Base-by-base conservation (phyloP, 2,888 invertebrate genomes). In the Perithous albicinctus region DNA sequence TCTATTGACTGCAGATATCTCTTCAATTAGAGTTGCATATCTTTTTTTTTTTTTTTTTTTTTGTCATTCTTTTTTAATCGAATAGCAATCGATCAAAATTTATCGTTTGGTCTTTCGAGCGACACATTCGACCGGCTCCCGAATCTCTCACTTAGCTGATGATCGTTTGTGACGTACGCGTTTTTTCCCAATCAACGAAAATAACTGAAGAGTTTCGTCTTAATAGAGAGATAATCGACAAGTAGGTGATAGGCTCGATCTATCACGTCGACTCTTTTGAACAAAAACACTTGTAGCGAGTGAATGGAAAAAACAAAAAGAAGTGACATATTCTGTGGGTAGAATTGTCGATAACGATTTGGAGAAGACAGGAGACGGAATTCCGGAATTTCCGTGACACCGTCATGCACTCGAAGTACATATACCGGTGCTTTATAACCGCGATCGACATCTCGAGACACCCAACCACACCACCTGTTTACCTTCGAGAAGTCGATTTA, bases 391-490 rank as follows among this genome's bases (percentile, higher is more conserved):
- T 32, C 38, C 29, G 66, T 32, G 67, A 43, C 29, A n/a, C 18
- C 59, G 46, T 59, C 63, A 75, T 23, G 64, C 59, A 43, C 20
- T 38, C 67, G 35, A n/a, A n/a, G n/a, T n/a, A 8, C n/a, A 48
- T 64, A 56, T 10, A 74, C 38, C 35, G 66, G 70, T 61, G 75
- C 43, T 67, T 66, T 46, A 64, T 66, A 75, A 78, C 59, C 20
- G 29, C 29, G 43, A 78, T 78, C 82, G 43, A 69, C 69, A 74
- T 78, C 69, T 56, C 77, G 56, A 43, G 78, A 82, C 67, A 76
- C 26, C 82, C 78, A 82, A 78, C 75, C 75, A 76, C 82, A 67
- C 59, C 82, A 78, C 82, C 75, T 82, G 82, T 82, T 82, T 72
- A 82, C 78, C 82, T 82, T 82, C 80, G 73, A 74, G 59, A 41